Percentiles rank a stretch among this genome's conserved stretches.
Evolutionary conservation across 1,140 invertebrate genomes (phyloP).

Genomic region (Drosophila parvula): DNA sequence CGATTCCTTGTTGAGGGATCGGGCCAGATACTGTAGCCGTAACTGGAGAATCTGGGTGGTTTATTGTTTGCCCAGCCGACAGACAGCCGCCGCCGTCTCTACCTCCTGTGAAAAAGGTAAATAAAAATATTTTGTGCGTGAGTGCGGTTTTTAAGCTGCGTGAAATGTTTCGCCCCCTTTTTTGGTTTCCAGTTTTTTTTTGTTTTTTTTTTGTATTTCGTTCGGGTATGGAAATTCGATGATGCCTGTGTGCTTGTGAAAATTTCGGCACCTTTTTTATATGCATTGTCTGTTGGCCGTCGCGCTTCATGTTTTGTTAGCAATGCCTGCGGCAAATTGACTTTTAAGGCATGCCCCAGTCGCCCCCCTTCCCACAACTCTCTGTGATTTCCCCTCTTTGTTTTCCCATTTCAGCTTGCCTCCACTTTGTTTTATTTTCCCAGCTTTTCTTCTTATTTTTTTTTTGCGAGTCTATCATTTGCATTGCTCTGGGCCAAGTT

Average conservation of each 20-base stretch:
- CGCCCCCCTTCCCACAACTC: background rate
- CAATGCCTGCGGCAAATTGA: constrained; percentile 77
- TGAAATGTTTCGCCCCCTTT: constrained; percentile 66
- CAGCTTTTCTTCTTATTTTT: constrained; percentile 8
- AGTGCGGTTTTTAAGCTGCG: constrained; percentile 82
- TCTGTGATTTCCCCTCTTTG: constrained; percentile 39
- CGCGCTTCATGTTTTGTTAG: constrained; percentile 73
- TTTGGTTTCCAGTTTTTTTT: constrained; percentile 9
- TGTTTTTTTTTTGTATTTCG: background rate
- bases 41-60: constrained; percentile 52
- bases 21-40: constrained; percentile 20
- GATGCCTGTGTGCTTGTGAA: constrained; percentile 54
- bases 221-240: constrained; percentile 54
- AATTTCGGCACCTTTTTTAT: constrained; percentile 73
- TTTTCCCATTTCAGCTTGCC: constrained; percentile 27
- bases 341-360: constrained; percentile 66
- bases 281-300: constrained; percentile 65
- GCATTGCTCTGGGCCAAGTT: constrained; percentile 48
- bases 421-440: constrained; percentile 33
- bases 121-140: constrained; percentile 82
- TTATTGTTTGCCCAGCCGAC: constrained; percentile 70
- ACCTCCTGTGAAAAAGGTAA: constrained; percentile 56
- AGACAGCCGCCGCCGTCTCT: background rate
- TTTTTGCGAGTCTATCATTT: constrained; percentile 55
- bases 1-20: constrained; percentile 12